Percentiles rank a stretch among this genome's conserved stretches.
Evolutionary conservation across 2,888 invertebrate species (phyloP).

Genomic region (Conops quadrifasciatus): DNA sequence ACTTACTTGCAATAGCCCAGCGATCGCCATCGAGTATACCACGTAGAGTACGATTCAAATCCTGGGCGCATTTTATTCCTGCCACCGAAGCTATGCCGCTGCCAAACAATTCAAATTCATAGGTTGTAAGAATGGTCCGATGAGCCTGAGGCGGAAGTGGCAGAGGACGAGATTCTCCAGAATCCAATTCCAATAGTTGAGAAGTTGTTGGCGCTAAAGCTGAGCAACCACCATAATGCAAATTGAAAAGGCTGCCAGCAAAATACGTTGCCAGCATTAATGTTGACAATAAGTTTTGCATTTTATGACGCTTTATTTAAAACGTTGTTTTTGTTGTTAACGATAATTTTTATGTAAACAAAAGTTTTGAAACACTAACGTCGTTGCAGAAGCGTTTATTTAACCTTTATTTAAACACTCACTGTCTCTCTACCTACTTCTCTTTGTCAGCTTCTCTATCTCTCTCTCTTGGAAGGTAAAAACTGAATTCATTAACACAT

Average conservation of each 20-base stretch:
- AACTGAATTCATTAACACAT: no score
- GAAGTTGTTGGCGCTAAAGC: background rate
- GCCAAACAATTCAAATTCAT: slow-evolving; percentile 47
- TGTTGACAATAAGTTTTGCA: slow-evolving; percentile 2
- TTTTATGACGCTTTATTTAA: background rate
- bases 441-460: background rate
- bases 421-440: background rate
- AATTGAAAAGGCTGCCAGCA: background rate
- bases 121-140: slow-evolving; percentile 36
- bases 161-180: background rate
- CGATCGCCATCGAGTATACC: slow-evolving; percentile 48
- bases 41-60: slow-evolving; percentile 55
- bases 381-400: background rate
- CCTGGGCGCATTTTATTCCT: slow-evolving; percentile 48
- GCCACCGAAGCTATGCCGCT: slow-evolving; percentile 48
- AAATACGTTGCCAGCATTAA: slow-evolving; percentile 7
- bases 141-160: background rate
- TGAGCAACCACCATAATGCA: background rate
- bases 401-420: slow-evolving; percentile 7
- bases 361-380: background rate
- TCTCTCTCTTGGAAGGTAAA: background rate
- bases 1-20: slow-evolving; percentile 58
- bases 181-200: background rate
- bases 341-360: background rate
- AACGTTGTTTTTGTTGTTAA: background rate